phyloP scores from a whole-genome alignment of 2,888 invertebrate species.

The Eledona agricola region DNA sequence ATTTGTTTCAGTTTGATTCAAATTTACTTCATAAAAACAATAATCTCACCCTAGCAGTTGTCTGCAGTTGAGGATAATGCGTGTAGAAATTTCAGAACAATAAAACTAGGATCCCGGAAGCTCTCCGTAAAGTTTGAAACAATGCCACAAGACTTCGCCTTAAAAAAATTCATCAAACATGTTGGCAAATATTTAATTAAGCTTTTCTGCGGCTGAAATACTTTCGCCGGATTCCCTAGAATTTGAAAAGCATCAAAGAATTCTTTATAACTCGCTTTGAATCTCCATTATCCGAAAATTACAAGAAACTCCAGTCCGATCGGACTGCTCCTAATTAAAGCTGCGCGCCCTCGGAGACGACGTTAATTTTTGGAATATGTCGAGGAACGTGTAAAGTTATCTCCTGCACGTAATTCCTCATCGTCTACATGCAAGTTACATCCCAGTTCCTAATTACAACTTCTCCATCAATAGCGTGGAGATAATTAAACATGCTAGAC shows the following conservation, averaged over 20 bases:
- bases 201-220: conserved; percentile 24
- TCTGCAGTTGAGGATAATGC: too few relatives aligned
- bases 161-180: conserved; percentile 9
- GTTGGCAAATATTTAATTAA: conserved; percentile 21
- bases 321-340: not conserved
- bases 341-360: too few relatives aligned
- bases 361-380: conserved; percentile 20
- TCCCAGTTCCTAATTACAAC: conserved; percentile 32
- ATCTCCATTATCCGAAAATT: too few relatives aligned
- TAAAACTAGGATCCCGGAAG: too few relatives aligned
- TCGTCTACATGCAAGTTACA: conserved; percentile 32
- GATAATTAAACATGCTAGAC: conserved; percentile 31
- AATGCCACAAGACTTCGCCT: not conserved
- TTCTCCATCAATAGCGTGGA: conserved; percentile 34
- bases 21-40: too few relatives aligned
- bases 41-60: too few relatives aligned
- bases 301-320: conserved; percentile 3
- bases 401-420: conserved; percentile 28
- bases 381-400: conserved; percentile 25
- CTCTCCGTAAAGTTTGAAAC: too few relatives aligned
- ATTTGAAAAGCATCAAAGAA: conserved; percentile 26
- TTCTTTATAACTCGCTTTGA: conserved; percentile 20
- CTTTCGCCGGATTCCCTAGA: conserved; percentile 12
- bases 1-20: too few relatives aligned
- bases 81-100: too few relatives aligned